Percentiles rank a stretch among this genome's conserved stretches.
These are phyloP conservation scores for Acestrorhynchus altus DNA, from an alignment of 2,797 vertebrate species.

Conservation along the genomic window DNA sequence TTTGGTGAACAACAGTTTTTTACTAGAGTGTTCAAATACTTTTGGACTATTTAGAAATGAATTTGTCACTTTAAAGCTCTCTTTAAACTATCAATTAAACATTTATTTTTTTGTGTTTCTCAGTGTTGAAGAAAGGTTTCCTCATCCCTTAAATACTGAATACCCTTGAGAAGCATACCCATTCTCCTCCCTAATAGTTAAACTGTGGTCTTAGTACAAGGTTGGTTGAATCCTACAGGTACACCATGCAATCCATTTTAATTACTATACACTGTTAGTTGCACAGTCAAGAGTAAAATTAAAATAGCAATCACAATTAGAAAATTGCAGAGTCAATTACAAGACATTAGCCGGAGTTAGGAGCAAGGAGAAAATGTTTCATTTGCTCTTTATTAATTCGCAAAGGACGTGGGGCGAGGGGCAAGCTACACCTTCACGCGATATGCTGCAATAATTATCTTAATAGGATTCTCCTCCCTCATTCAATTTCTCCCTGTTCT, in stretches of 20 bases:
- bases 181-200: constrained; percentile 56
- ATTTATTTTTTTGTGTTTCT: neutral
- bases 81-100: neutral
- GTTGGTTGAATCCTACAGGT: constrained; percentile 86
- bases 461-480: constrained; percentile 73
- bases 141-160: constrained; percentile 11
- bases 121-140: neutral
- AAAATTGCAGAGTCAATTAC: constrained; percentile 92
- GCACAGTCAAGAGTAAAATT: constrained; percentile 97
- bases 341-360: constrained; percentile 86
- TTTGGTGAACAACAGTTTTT: too few relatives aligned
- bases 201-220: constrained; percentile 76
- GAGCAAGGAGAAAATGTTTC: constrained; percentile 37
- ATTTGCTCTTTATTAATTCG: constrained; percentile 59
- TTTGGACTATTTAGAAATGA: neutral
- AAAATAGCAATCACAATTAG: constrained; percentile 99
- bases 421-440: constrained; percentile 45
- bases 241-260: constrained; percentile 91
- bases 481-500: constrained; percentile 74
- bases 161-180: neutral
- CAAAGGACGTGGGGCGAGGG: constrained; percentile 48
- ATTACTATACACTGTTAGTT: constrained; percentile 90
- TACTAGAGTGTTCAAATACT: neutral
- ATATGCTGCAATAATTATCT: constrained; percentile 75
- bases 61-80: neutral